Percentiles rank a stretch among this genome's conserved stretches.
Evolutionary conservation across 2,888 invertebrate species (phyloP).

Genomic region (Linyphia triangularis): DNA sequence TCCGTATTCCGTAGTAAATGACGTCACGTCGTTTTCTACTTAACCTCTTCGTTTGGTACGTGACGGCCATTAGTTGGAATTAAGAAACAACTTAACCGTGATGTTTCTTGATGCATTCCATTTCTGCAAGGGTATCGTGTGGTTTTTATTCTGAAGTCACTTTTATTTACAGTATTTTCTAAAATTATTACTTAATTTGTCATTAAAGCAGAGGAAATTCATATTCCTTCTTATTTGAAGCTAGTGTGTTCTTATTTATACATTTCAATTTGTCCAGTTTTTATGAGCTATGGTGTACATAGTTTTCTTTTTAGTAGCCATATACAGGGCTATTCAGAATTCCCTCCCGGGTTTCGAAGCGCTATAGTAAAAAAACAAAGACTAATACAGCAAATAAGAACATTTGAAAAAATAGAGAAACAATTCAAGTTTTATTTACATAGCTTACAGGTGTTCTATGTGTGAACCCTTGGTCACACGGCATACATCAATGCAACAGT

Average conservation of each 20-base stretch:
- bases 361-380: too few relatives aligned
- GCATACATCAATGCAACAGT: too few relatives aligned
- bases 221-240: not conserved
- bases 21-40: slow-evolving; percentile 49
- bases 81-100: slow-evolving; percentile 13
- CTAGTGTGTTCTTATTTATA: not conserved
- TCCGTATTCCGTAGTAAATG: slow-evolving; percentile 31
- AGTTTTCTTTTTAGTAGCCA: too few relatives aligned
- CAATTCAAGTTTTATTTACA: too few relatives aligned
- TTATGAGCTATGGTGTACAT: too few relatives aligned
- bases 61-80: slow-evolving; percentile 47
- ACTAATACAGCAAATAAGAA: too few relatives aligned
- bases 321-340: too few relatives aligned
- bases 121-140: not conserved
- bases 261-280: too few relatives aligned
- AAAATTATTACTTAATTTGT: not conserved
- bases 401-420: too few relatives aligned
- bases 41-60: slow-evolving; percentile 55
- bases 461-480: too few relatives aligned
- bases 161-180: not conserved
- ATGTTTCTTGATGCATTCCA: slow-evolving; percentile 6
- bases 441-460: too few relatives aligned
- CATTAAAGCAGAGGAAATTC: not conserved
- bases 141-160: not conserved
- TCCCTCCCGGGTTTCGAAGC: too few relatives aligned